Percentiles rank a stretch among this genome's conserved stretches.
phyloP scores from a whole-genome alignment of 1,140 invertebrate genomes.

The Helicoverpa zea region DNA sequence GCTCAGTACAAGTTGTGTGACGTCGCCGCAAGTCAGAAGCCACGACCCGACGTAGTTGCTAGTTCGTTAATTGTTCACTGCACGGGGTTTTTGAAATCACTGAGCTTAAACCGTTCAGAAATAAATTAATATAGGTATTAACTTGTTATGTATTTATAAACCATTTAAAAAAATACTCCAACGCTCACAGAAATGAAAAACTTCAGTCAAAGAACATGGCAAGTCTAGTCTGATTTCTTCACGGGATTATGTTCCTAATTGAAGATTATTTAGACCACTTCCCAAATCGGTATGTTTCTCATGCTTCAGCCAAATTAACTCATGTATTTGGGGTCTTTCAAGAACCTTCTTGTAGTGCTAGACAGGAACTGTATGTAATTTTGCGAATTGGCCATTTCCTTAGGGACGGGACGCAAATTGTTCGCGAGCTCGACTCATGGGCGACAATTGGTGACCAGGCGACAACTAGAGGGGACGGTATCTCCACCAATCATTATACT shows the following conservation, averaged over 20 bases:
- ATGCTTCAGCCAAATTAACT: no score
- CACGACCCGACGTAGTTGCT: neutral
- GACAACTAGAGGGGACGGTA: constrained; percentile 61
- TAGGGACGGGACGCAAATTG: constrained; percentile 72
- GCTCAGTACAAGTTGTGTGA: constrained; percentile 22
- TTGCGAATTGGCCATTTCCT: constrained; percentile 79
- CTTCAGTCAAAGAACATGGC: no score
- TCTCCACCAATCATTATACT: constrained; percentile 41
- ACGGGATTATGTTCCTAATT: no score
- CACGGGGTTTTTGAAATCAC: neutral
- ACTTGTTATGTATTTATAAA: no score
- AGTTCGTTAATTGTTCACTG: constrained; percentile 2
- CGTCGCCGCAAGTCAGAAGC: constrained; percentile 18
- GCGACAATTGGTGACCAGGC: constrained; percentile 71
- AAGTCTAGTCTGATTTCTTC: no score
- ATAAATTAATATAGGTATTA: no score
- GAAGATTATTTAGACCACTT: no score
- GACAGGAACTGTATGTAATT: constrained; percentile 71
- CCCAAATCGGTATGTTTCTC: no score
- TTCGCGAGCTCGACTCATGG: constrained; percentile 63
- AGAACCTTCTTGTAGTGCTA: constrained; percentile 63
- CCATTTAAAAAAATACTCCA: no score
- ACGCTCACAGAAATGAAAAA: no score
- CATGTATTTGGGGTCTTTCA: neutral
- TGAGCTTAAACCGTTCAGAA: neutral